These are phyloP conservation scores for Holothuria scabra DNA, from an alignment of 53 echinoderm and acorn worm species.

Conservation along the genomic window DNA sequence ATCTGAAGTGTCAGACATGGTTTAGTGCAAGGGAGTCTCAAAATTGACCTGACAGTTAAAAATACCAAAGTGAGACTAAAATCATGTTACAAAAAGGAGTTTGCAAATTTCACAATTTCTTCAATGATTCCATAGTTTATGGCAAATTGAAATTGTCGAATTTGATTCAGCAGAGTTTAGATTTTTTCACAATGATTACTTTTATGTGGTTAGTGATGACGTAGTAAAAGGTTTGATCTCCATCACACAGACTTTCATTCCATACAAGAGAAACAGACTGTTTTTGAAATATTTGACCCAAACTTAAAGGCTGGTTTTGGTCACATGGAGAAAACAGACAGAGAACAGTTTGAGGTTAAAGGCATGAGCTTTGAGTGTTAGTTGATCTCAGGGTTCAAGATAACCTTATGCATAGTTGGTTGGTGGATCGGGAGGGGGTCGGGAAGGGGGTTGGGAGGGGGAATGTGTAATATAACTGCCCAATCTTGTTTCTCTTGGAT, in stretches of 20 bases:
- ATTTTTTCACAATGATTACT: neutral
- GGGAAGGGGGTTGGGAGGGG: neutral
- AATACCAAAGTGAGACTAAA: too few relatives aligned
- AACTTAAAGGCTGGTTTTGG: neutral
- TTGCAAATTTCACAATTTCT: too few relatives aligned
- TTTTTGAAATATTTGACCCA: neutral
- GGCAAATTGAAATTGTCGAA: too few relatives aligned
- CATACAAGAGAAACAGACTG: neutral
- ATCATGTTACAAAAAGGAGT: too few relatives aligned
- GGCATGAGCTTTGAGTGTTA: constrained; percentile 4
- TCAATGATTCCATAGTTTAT: too few relatives aligned
- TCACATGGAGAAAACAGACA: constrained; percentile 13
- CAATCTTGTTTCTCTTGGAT: constrained; percentile 18
- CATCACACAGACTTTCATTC: neutral
- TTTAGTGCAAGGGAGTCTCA: too few relatives aligned
- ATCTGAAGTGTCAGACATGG: too few relatives aligned
- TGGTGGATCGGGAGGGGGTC: neutral
- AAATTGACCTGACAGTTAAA: too few relatives aligned
- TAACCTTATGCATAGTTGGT: constrained; percentile 5
- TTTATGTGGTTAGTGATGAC: constrained; percentile 81
- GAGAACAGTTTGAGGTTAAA: neutral
- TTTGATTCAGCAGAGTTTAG: too few relatives aligned
- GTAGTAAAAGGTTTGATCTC: constrained; percentile 93
- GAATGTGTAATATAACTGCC: neutral
- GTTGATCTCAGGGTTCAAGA: neutral